phyloP scores from a whole-genome alignment of 1,140 invertebrate genomes.

The Heliothis virescens region DNA sequence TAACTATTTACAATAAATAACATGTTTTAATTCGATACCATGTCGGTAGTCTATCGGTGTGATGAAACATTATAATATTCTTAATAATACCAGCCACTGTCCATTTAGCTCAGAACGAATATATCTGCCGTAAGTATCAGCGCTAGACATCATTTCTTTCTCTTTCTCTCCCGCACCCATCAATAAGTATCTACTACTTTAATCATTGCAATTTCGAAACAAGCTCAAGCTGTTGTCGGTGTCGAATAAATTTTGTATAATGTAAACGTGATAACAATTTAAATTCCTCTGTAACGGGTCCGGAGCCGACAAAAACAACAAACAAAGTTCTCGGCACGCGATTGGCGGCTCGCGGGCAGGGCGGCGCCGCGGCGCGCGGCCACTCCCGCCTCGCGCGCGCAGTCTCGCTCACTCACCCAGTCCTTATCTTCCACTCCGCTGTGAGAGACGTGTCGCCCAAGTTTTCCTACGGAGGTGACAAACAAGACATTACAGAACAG shows the following conservation, averaged over 20 bases:
- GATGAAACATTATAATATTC: not conserved
- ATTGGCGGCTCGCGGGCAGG: slow-evolving; percentile 70
- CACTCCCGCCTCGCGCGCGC: slow-evolving; percentile 67
- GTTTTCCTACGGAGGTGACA: slow-evolving; percentile 58
- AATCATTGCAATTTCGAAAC: slow-evolving; percentile 86
- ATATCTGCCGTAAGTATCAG: not conserved
- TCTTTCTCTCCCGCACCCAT: slow-evolving; percentile 65
- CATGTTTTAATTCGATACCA: slow-evolving; percentile 7
- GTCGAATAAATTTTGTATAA: slow-evolving; percentile 86
- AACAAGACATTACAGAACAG: slow-evolving; percentile 51
- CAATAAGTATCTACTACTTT: slow-evolving; percentile 80
- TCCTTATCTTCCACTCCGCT: slow-evolving; percentile 77
- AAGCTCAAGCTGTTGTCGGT: slow-evolving; percentile 83
- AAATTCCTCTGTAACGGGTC: slow-evolving; percentile 85
- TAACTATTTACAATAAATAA: slow-evolving; percentile 2
- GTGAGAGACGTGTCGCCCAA: slow-evolving; percentile 77
- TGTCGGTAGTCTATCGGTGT: not conserved
- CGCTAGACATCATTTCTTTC: slow-evolving; percentile 16
- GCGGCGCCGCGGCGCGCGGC: slow-evolving; percentile 61
- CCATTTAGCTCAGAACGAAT: slow-evolving; percentile 2
- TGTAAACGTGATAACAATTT: slow-evolving; percentile 86
- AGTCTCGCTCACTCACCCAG: slow-evolving; percentile 77
- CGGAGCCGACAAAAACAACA: slow-evolving; percentile 85
- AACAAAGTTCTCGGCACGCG: slow-evolving; percentile 71
- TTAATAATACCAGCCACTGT: slow-evolving; percentile 6